A percentile compares a stretch with the other conserved stretches of the same genome.
These are phyloP conservation scores for Urocynchramus pylzowi DNA, from an alignment of 2,113 vertebrate genomes.

Conservation along the genomic window DNA sequence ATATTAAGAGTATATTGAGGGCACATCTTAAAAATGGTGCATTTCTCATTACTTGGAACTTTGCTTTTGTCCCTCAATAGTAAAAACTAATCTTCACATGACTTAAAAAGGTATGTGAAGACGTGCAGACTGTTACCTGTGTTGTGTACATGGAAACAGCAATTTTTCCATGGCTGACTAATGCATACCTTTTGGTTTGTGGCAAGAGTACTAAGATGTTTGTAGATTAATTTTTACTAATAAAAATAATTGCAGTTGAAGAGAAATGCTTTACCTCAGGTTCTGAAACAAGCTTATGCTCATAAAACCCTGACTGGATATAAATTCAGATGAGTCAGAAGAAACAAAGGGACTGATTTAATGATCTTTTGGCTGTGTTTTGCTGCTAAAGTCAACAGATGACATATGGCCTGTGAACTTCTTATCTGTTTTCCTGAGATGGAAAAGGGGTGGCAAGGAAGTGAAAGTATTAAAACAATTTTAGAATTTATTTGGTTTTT, in stretches of 20 bases:
- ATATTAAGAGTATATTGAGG: neutral
- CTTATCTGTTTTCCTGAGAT: neutral
- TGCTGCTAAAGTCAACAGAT: constrained; percentile 19
- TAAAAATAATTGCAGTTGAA: constrained; percentile 46
- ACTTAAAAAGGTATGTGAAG: neutral
- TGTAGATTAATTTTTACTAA: constrained; percentile 48
- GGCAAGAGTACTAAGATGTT: constrained; percentile 38
- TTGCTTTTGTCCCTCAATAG: neutral
- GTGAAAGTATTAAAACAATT: neutral
- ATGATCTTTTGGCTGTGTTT: neutral
- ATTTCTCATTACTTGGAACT: neutral
- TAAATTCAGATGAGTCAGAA: constrained; percentile 56
- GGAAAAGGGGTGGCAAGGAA: neutral
- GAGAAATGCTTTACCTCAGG: constrained; percentile 48
- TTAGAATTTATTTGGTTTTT: neutral
- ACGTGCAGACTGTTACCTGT: neutral
- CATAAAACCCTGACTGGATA: constrained; percentile 13
- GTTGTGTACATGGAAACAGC: neutral
- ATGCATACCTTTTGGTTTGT: constrained; percentile 34
- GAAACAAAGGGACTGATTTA: constrained; percentile 35
- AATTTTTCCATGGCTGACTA: neutral
- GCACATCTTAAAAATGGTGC: neutral
- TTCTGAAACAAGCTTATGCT: constrained; percentile 36
- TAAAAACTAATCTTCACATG: neutral
- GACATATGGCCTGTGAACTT: constrained; percentile 5